Evolutionary conservation across 2,113 vertebrate genomes (phyloP).

Genomic region (Lipophrys pholis): DNA sequence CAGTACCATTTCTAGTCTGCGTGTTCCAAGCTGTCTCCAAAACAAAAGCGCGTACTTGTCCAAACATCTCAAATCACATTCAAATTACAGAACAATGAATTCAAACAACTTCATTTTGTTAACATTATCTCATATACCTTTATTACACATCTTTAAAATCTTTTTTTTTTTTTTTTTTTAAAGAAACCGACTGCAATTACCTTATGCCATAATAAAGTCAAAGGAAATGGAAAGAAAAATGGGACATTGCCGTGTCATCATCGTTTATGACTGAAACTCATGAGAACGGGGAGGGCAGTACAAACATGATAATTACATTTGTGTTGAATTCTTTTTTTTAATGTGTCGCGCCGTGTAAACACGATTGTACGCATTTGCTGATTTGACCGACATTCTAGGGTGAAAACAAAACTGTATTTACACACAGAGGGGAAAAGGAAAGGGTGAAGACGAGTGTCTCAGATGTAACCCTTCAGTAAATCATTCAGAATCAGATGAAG

Average conservation of each 20-base stretch:
- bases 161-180: constrained; percentile 47
- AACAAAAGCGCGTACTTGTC: constrained; percentile 43
- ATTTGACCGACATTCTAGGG: constrained; percentile 69
- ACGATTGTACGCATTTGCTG: constrained; percentile 54
- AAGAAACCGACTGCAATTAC: constrained; percentile 76
- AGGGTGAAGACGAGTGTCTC: constrained; percentile 10
- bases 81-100: constrained; percentile 79
- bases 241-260: constrained; percentile 64
- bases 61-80: constrained; percentile 74
- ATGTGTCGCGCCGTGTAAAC: constrained; percentile 58
- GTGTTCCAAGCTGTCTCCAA: constrained; percentile 61
- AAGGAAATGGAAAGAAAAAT: constrained; percentile 32
- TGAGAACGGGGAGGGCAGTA: constrained; percentile 53
- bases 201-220: constrained; percentile 74
- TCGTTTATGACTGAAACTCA: constrained; percentile 49
- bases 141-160: constrained; percentile 57
- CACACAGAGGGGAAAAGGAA: constrained; percentile 38
- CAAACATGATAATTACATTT: constrained; percentile 65
- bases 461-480: constrained; percentile 18
- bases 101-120: constrained; percentile 82
- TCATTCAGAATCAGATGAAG: constrained; percentile 22
- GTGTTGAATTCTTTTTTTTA: constrained; percentile 41
- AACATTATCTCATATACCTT: constrained; percentile 78
- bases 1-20: constrained; percentile 59
- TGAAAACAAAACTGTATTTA: constrained; percentile 73